Percentiles rank a stretch among this genome's conserved stretches.
These are phyloP conservation scores for Adelges cooleyi DNA, from an alignment of 1,140 invertebrate genomes.

Conservation along the genomic window DNA sequence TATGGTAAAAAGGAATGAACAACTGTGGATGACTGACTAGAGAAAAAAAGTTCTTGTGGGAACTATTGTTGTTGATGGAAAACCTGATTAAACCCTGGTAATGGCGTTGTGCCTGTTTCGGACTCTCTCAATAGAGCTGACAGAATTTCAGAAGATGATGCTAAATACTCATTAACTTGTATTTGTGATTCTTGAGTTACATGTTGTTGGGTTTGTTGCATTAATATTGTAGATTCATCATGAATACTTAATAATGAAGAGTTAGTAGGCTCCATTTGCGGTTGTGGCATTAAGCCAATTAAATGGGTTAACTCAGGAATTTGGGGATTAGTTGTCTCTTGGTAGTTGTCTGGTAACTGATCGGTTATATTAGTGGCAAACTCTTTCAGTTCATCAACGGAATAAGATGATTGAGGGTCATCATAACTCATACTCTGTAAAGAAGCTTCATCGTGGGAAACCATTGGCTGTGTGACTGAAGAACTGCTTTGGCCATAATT, in stretches of 20 bases:
- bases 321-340: background rate
- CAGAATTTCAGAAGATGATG: conserved; percentile 26
- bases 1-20: background rate
- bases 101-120: conserved; percentile 28
- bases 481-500: background rate
- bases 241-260: conserved; percentile 5
- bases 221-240: background rate
- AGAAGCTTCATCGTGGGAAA: background rate
- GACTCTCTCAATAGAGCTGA: conserved; percentile 21
- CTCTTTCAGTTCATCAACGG: conserved; percentile 11
- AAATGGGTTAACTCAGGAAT: conserved; percentile 11
- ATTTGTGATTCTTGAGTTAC: background rate
- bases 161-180: conserved; percentile 6
- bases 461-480: background rate
- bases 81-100: conserved; percentile 33
- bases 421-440: background rate
- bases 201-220: conserved; percentile 9
- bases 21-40: conserved; percentile 18
- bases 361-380: conserved; percentile 1
- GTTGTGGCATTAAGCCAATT: conserved; percentile 3
- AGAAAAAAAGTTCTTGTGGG: background rate
- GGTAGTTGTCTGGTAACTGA: background rate
- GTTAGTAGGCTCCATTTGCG: background rate
- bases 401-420: background rate
- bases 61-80: conserved; percentile 32